Evolutionary conservation across 1,140 invertebrate species (phyloP).

Genomic region (Zeugodacus cucurbitae): DNA sequence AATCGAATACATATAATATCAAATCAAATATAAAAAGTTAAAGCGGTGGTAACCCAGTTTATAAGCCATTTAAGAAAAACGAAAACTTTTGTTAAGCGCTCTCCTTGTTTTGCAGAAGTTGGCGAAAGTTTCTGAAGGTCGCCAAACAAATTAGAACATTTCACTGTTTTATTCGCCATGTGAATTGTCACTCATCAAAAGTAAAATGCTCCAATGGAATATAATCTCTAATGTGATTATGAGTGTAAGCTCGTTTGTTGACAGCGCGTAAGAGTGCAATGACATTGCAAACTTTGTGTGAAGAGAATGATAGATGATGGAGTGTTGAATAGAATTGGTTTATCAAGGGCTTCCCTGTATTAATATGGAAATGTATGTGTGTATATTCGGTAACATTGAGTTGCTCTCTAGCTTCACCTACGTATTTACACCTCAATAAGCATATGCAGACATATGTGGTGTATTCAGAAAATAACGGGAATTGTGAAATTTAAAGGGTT

Average conservation of each 20-base stretch:
- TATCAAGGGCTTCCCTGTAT: background rate
- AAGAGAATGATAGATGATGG: background rate
- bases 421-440: too few relatives aligned
- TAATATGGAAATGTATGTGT: background rate
- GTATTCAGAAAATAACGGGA: too few relatives aligned
- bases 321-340: background rate
- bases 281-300: background rate
- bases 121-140: slow-evolving; percentile 20
- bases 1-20: too few relatives aligned
- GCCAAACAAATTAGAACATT: background rate
- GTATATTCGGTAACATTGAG: too few relatives aligned
- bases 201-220: background rate
- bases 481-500: too few relatives aligned
- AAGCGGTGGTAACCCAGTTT: background rate
- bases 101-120: background rate
- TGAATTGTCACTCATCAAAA: background rate
- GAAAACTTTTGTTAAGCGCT: background rate
- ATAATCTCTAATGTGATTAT: background rate
- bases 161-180: background rate
- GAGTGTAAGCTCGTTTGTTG: background rate
- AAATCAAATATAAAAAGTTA: background rate
- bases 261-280: background rate
- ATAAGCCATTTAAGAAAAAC: background rate
- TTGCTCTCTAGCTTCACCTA: too few relatives aligned
- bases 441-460: background rate